Base-by-base conservation (phyloP, 2,888 invertebrate species). In the Cerceris rybyensis region DNA sequence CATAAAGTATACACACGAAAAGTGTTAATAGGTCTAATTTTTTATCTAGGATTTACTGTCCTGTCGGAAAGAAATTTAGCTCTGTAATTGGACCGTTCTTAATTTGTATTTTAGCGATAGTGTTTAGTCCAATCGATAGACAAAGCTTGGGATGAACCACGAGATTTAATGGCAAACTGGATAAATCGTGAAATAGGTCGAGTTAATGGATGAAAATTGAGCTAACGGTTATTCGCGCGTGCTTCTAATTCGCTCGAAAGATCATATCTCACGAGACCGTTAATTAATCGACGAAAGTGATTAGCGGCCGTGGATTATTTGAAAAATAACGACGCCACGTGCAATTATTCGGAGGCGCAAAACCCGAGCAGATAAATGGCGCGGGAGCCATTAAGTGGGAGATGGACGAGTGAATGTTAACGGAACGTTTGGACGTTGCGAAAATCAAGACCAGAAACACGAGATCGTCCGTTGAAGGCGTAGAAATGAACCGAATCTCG, bases 271-370 rank as follows among this genome's bases (percentile, higher is more conserved):
- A 59, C 42, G 69, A 50, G 75, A 60, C 72, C 63, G 72, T 75
- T 80, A 80, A 80, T 75, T 78, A 68, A 75, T 72, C 66, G 58
- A 67, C 54, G 55, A 80, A 61, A 66, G 58, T 66, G 74, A 75
- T 78, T 80, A 75, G 58, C 39, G 8, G 64, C 7, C 28, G 49
- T 50, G 41, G 74, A 67, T 67, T 63, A 49, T 74, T 42, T 63
- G 60, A 66, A 43, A 63, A 69, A 68, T 50, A 58, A 46, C 8
- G 11, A 46, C 46, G n/a, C 9, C n/a, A 2, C n/a, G 13, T 6
- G n/a, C 50, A n/a, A n/a, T 50, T 65, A 13, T 50, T 57, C 17
- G 60, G 42, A 57, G 28, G 13, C 39, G 41, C 41, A n/a, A 41
- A 61, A 50, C 16, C 41, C 8, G 42, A 43, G 14, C 50, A 55